Percentiles rank a stretch among this genome's conserved stretches.
Conservation (phyloP, 1,140 invertebrate genomes). For the Drosophila quadrilineata region DNA sequence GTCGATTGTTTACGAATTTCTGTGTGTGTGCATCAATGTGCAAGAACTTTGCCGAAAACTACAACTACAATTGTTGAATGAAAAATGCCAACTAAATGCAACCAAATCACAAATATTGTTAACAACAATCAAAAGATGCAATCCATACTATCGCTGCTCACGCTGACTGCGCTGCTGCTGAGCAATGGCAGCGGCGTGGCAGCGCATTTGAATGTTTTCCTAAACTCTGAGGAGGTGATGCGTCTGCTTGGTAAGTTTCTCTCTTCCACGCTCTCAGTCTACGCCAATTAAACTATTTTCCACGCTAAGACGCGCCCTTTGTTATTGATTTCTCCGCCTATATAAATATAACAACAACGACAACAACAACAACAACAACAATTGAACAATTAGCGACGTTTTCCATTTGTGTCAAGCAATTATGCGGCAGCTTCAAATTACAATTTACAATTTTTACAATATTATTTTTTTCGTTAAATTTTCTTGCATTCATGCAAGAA, state of each 20-base stretch:
- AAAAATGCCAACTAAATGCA: conserved; percentile 30
- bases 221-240: conserved; percentile 81
- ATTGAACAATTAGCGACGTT: conserved; percentile 38
- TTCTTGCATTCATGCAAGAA: conserved; percentile 41
- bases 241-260: conserved; percentile 80
- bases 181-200: conserved; percentile 40
- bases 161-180: conserved; percentile 49
- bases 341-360: conserved; percentile 9
- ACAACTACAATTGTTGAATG: conserved; percentile 31
- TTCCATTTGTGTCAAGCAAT: conserved; percentile 56
- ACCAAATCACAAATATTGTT: conserved; percentile 34
- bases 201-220: conserved; percentile 80
- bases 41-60: conserved; percentile 43
- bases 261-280: no score
- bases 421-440: conserved; percentile 33
- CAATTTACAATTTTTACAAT: conserved; percentile 24
- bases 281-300: not conserved
- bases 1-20: conserved; percentile 67
- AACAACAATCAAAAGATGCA: conserved; percentile 25
- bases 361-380: conserved; percentile 37
- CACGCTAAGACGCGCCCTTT: conserved; percentile 22
- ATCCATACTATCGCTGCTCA: conserved; percentile 41
- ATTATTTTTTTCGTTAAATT: no score
- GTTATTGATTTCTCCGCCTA: conserved; percentile 62
- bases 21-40: conserved; percentile 58